phyloP scores from a whole-genome alignment of 2,113 vertebrate genomes.

The Oncorhynchus clarkii region DNA sequence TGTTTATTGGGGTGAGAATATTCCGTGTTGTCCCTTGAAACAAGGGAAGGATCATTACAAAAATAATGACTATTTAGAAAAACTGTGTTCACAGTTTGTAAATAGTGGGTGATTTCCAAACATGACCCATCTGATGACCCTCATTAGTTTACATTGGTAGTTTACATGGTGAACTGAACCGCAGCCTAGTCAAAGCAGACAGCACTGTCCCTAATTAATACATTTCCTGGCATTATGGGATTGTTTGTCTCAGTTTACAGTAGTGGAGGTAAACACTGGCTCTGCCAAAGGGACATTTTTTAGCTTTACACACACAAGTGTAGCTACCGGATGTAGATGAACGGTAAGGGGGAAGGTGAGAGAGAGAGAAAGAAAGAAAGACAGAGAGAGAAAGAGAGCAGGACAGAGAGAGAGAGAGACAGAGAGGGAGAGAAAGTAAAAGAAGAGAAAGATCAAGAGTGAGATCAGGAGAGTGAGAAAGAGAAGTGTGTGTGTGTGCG shows the following conservation, averaged over 20 bases:
- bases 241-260: conserved; percentile 3
- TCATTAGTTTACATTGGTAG: not conserved
- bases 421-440: not conserved
- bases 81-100: not conserved
- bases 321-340: not conserved
- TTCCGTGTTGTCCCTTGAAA: conserved; percentile 31
- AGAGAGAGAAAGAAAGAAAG: not conserved
- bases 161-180: conserved; percentile 30
- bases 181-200: conserved; percentile 25
- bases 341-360: not conserved
- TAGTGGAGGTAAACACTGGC: conserved; percentile 11
- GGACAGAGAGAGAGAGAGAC: not conserved
- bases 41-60: not conserved
- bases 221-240: conserved; percentile 28
- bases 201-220: conserved; percentile 25
- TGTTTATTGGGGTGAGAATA: conserved; percentile 26
- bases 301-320: not conserved
- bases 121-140: conserved; percentile 5
- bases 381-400: conserved; percentile 15
- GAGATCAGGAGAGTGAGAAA: too few species aligned
- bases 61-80: conserved; percentile 19
- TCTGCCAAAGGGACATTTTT: conserved; percentile 1
- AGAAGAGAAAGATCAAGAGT: too few species aligned
- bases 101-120: not conserved
- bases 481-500: too few species aligned